These are phyloP conservation scores for Kryptopterus vitreolus DNA, from an alignment of 2,797 vertebrate species.

Conservation along the genomic window DNA sequence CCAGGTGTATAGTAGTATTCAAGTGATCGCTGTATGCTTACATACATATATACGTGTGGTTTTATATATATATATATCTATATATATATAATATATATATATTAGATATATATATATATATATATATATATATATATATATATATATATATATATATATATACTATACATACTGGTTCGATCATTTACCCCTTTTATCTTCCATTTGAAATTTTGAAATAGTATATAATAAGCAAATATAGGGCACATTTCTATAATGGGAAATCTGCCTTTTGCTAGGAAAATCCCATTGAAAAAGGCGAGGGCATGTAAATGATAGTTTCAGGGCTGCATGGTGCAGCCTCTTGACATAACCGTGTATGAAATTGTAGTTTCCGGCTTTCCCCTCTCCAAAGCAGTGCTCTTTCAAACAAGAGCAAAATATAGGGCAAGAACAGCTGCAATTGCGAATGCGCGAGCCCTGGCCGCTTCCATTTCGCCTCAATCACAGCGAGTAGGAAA, in stretches of 20 bases:
- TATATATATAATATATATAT: too few relatives aligned
- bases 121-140: too few relatives aligned
- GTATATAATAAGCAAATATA: slow-evolving; percentile 5
- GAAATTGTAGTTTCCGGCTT: slow-evolving; percentile 51
- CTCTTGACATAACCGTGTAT: slow-evolving; percentile 48
- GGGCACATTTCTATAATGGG: background rate
- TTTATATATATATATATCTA: too few relatives aligned
- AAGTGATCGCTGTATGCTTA: background rate
- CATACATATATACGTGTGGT: background rate
- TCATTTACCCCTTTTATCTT: background rate
- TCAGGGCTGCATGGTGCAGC: slow-evolving; percentile 41
- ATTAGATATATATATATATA: too few relatives aligned
- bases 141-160: too few relatives aligned
- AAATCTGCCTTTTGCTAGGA: slow-evolving; percentile 21
- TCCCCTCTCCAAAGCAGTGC: slow-evolving; percentile 50
- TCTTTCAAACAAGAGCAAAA: slow-evolving; percentile 67
- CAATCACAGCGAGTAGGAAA: slow-evolving; percentile 74
- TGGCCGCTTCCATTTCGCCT: slow-evolving; percentile 70
- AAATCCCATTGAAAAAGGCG: slow-evolving; percentile 26
- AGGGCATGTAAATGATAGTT: slow-evolving; percentile 45
- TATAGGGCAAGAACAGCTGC: slow-evolving; percentile 57
- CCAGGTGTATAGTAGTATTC: background rate
- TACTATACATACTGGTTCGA: background rate
- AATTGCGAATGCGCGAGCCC: slow-evolving; percentile 61
- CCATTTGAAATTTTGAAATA: slow-evolving; percentile 8